phyloP scores from a whole-genome alignment of 2,797 vertebrate species.

The Coluber constrictor region DNA sequence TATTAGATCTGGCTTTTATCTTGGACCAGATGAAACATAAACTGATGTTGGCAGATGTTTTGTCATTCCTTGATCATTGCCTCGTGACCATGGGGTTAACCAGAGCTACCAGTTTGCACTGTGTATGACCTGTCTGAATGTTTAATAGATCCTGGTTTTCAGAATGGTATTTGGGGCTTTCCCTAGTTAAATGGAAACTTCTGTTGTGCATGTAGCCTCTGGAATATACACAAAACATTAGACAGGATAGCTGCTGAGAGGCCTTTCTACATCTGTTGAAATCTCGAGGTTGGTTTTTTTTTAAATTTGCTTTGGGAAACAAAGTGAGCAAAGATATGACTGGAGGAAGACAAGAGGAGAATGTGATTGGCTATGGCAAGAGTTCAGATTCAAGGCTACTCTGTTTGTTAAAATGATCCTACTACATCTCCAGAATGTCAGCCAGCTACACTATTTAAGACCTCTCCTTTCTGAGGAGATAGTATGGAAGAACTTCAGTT shows the following conservation, averaged over 20 bases:
- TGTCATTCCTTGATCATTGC: background rate
- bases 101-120: background rate
- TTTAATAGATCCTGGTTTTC: background rate
- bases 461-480: background rate
- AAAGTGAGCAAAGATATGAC: background rate
- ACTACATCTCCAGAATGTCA: background rate
- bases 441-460: background rate
- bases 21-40: background rate
- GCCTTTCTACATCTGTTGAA: background rate
- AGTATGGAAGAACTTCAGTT: background rate
- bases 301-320: background rate
- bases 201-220: background rate
- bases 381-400: background rate
- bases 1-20: background rate
- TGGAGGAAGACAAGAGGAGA: background rate
- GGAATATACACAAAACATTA: background rate
- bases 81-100: background rate
- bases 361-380: background rate
- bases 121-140: background rate
- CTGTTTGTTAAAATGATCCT: background rate
- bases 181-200: background rate
- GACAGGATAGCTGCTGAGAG: background rate
- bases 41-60: background rate
- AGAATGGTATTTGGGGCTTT: background rate
- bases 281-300: background rate